Base-by-base conservation (phyloP, 2,797 vertebrate species). In the Coccyzus lansbergi region DNA sequence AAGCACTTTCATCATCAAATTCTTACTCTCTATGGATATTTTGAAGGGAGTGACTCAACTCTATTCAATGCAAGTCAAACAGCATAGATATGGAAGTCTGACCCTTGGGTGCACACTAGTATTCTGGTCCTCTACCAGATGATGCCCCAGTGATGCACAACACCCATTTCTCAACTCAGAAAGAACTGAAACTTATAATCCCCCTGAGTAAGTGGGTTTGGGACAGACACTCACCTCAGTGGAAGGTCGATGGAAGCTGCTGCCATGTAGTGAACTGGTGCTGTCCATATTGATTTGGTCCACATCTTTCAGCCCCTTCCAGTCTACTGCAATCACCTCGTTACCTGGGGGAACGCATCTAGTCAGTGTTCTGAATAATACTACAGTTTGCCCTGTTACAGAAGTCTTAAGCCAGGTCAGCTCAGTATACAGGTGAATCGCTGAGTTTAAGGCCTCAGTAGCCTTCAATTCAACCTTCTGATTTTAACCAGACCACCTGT, bases 301-400 rank as follows among this genome's bases (percentile, higher is more conserved):
- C 70, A 99, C 99, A 98, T 99, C 99, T 96, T 99, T 99, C 96
- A 99, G 98, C 91, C 98, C 99, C 93, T 99, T 99, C 98, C 99
- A 99, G 94, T 98, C 98, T 49, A 99, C 98, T 19, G 99, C 98
- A 96, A 99, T 99, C 92, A 99, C 98, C 96, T 99, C 99, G 3
- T 98, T 98, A 96, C 99, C 99, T 99, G 93, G 63, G 72, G 86
- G 64, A 80, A 94, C 78, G 94, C 20, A 95, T 16, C 59, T n/a
- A 42, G 44, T 94, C 62, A 91, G 69, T 34, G 17, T 80, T 75
- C 72, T 52, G n/a, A 83, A 88, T 15, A 24, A 26, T 62, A 53
- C 68, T 19, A 59, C n/a, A 22, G 31, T 17, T 75, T 58, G 5
- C 55, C 69, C 55, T 2, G 46, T 48, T 48, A 22, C 46, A 42